Evolutionary conservation across 2,113 vertebrate genomes (phyloP), one percentile per base, ranked within the genome.

Genomic region (Ictalurus furcatus): DNA sequence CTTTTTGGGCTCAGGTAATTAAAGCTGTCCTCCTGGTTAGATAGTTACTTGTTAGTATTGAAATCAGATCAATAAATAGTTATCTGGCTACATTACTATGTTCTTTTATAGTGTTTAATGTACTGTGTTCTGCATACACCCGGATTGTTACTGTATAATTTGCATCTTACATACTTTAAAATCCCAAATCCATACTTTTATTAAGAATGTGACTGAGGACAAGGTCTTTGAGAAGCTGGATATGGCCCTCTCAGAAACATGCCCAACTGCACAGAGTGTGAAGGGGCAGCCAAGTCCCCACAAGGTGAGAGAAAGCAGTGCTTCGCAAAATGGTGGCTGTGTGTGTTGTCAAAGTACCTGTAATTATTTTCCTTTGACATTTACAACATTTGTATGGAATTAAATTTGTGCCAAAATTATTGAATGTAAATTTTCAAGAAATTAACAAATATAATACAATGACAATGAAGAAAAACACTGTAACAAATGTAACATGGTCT

Each of bases 1-100:
- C 96, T 0, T 97, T 97, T 92, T 97, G 96, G 96, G 96, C 95
- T 63, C 96, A 96, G 96, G 96, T 97, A 88, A 44, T 69, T 12
- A 30, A 56, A 56, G 52, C 14, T 0, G 9, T 14, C 44, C 23
- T 23, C 73, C 8, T 48, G 48, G 13, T 52, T 54, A 1, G 7
- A 7, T 30, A 4, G 2, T 81, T 58, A 54, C 48, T 5, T 52
- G 40, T 54, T 14, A 3, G n/a, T 56, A 48, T 37, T 16, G 21
- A 63, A 37, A 12, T 63, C 59, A 25, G 59, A 25, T 85, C 7
- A 11, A 37, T 52, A 48, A 25, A 54, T 58, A 44, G 73, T 4
- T 23, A 23, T 40, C 8, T 44, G 52, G 44, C 13, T 52, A 8
- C 63, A 28, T 21, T 12, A 40, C 5, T 48, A 8, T 12, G n/a